A percentile compares a stretch with the other conserved stretches of the same genome.
phyloP scores from a whole-genome alignment of 92 coral and sea anemone genomes.

The Scolanthus callimorphus region DNA sequence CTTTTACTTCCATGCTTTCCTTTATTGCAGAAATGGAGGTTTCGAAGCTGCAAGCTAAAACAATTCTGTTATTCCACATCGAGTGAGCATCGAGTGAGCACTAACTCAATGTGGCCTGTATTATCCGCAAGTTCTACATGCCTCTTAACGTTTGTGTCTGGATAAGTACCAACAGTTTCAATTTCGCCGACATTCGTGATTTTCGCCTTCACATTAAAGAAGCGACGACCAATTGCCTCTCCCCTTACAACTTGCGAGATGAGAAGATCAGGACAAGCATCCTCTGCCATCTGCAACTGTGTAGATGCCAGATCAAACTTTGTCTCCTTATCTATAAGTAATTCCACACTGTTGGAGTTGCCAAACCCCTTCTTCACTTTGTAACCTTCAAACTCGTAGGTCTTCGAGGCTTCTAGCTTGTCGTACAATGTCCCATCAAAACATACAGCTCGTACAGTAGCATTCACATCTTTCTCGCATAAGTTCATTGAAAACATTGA shows the following conservation, averaged over 20 bases:
- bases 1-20: too few relatives aligned
- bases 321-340: slow-evolving; percentile 7
- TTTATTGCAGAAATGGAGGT: too few relatives aligned
- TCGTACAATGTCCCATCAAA: slow-evolving; percentile 14
- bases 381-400: slow-evolving; percentile 23
- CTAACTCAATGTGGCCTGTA: slow-evolving; percentile 21
- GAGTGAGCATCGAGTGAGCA: slow-evolving; percentile 1
- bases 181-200: slow-evolving; percentile 12
- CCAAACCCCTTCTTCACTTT: slow-evolving; percentile 23
- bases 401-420: slow-evolving; percentile 11
- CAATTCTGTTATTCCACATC: not conserved
- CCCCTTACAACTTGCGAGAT: slow-evolving; percentile 16
- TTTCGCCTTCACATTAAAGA: slow-evolving; percentile 25
- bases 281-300: slow-evolving; percentile 5
- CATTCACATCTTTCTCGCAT: slow-evolving; percentile 1
- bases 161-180: slow-evolving; percentile 18
- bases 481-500: slow-evolving; percentile 28
- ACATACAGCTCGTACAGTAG: slow-evolving; percentile 14
- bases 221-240: slow-evolving; percentile 9
- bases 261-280: slow-evolving; percentile 2
- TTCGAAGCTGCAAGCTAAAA: too few relatives aligned
- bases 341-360: not conserved
- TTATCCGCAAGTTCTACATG: slow-evolving; percentile 15
- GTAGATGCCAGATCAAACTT: slow-evolving; percentile 1
- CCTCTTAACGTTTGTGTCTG: slow-evolving; percentile 19